Evolutionary conservation across 1,140 invertebrate genomes (phyloP).

Genomic region (Drosophila cardini): DNA sequence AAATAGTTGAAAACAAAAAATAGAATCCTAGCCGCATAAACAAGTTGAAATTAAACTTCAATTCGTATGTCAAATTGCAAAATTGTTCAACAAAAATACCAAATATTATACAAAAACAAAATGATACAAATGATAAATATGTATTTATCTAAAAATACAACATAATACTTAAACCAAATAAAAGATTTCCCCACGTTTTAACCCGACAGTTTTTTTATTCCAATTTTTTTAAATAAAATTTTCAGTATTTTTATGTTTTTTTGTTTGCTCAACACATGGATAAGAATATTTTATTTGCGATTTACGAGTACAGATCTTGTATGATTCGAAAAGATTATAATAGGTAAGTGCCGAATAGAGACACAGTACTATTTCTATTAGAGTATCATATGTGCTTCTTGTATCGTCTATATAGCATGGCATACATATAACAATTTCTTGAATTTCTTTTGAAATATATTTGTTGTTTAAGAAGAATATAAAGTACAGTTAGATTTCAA

Average conservation of each 20-base stretch:
- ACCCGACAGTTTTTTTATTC: background rate
- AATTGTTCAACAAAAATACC: slow-evolving; percentile 43
- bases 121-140: slow-evolving; percentile 10
- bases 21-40: slow-evolving; percentile 30
- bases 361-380: slow-evolving; percentile 20
- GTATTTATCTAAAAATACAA: slow-evolving; percentile 13
- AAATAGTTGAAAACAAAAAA: slow-evolving; percentile 38
- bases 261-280: slow-evolving; percentile 50
- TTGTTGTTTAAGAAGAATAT: slow-evolving; percentile 28
- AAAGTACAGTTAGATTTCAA: too few relatives aligned
- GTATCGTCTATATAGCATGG: slow-evolving; percentile 55
- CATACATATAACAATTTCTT: slow-evolving; percentile 28
- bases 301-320: slow-evolving; percentile 50
- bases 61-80: slow-evolving; percentile 39
- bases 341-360: slow-evolving; percentile 13
- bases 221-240: background rate
- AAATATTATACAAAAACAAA: slow-evolving; percentile 4
- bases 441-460: background rate
- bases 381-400: slow-evolving; percentile 75
- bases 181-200: background rate
- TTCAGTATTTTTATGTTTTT: background rate
- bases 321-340: slow-evolving; percentile 6
- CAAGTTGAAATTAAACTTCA: slow-evolving; percentile 18
- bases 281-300: slow-evolving; percentile 45
- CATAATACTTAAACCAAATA: slow-evolving; percentile 25